A percentile compares a stretch with the other conserved stretches of the same genome.
These are phyloP conservation scores for Elysia crispata DNA, from an alignment of 2,888 invertebrate genomes.

Conservation along the genomic window DNA sequence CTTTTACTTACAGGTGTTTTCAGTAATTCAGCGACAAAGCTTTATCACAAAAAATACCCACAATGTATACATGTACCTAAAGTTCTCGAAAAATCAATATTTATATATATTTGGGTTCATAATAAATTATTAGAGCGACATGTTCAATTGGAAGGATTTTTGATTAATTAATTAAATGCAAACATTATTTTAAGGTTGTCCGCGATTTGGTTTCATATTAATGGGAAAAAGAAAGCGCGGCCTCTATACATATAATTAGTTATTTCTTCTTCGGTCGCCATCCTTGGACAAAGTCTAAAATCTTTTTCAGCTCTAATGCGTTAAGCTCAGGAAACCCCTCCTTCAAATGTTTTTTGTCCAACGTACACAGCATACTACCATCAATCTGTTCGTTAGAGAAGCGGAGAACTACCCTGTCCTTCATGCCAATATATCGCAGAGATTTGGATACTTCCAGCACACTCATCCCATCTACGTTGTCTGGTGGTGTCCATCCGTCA, in stretches of 20 bases:
- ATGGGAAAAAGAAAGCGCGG: too few relatives aligned
- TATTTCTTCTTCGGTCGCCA: slow-evolving; percentile 73
- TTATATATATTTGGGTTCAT: too few relatives aligned
- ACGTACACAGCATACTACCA: slow-evolving; percentile 69
- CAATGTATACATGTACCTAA: too few relatives aligned
- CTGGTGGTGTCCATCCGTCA: slow-evolving; percentile 72
- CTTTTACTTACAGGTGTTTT: too few relatives aligned
- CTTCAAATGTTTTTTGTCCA: slow-evolving; percentile 69
- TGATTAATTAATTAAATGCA: too few relatives aligned
- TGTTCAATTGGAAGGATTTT: too few relatives aligned
- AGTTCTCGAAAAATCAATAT: too few relatives aligned
- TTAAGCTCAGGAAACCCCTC: slow-evolving; percentile 75
- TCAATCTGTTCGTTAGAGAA: slow-evolving; percentile 74
- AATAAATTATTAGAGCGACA: too few relatives aligned
- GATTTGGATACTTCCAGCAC: slow-evolving; percentile 72
- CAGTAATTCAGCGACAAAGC: too few relatives aligned
- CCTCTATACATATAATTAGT: not conserved
- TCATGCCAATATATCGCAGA: slow-evolving; percentile 74
- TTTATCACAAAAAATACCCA: too few relatives aligned
- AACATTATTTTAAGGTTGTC: too few relatives aligned
- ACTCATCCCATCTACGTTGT: slow-evolving; percentile 62
- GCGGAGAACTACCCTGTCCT: slow-evolving; percentile 69
- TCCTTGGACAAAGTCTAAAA: slow-evolving; percentile 73
- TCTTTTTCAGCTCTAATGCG: slow-evolving; percentile 73
- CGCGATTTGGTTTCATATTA: too few relatives aligned